These are phyloP conservation scores for Pollimyrus isidori DNA, from an alignment of 2,113 vertebrate species.

Conservation along the genomic window DNA sequence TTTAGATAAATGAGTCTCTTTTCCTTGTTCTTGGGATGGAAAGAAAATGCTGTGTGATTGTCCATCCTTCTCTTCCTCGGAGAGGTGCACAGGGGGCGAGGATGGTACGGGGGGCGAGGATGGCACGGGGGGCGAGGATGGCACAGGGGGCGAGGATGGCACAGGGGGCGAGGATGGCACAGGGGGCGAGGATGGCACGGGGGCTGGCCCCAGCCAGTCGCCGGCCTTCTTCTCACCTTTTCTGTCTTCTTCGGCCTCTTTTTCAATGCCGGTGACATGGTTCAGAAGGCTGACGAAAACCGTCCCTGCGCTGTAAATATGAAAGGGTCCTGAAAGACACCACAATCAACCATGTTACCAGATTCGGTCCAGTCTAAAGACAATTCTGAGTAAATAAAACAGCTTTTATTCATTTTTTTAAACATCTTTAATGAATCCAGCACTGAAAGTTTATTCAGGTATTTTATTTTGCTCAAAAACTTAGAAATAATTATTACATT, in stretches of 20 bases:
- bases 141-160: slow-evolving; percentile 37
- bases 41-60: slow-evolving; percentile 48
- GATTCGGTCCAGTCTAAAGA: background rate
- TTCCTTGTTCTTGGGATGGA: slow-evolving; percentile 64
- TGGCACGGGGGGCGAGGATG: slow-evolving; percentile 37
- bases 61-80: slow-evolving; percentile 49
- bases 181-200: slow-evolving; percentile 39
- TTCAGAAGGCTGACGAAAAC: slow-evolving; percentile 62
- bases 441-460: background rate
- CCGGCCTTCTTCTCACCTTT: slow-evolving; percentile 11
- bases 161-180: slow-evolving; percentile 34
- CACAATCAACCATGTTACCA: background rate
- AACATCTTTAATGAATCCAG: background rate
- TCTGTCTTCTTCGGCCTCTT: background rate
- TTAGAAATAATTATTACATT: background rate
- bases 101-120: slow-evolving; percentile 37
- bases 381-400: background rate
- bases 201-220: slow-evolving; percentile 27
- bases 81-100: slow-evolving; percentile 49
- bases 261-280: slow-evolving; percentile 49
- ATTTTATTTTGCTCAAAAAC: background rate
- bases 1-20: slow-evolving; percentile 61
- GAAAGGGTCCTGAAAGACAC: slow-evolving; percentile 49
- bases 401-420: background rate
- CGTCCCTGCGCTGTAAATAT: slow-evolving; percentile 58